Conservation (phyloP, 1,140 invertebrate species). For the Ditylenchus dipsaci region DNA sequence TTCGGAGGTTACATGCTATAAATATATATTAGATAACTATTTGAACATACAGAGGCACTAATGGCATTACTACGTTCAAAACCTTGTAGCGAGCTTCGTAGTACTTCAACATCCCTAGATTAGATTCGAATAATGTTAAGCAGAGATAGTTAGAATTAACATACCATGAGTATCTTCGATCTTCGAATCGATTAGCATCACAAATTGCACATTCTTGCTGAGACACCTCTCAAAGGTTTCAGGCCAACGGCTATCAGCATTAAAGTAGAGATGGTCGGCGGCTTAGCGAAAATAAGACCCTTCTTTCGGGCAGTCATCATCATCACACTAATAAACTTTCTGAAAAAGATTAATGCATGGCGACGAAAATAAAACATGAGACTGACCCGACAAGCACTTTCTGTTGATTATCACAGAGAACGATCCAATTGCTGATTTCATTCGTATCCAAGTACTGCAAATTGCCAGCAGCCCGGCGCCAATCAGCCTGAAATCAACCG, state of each 20-base stretch:
- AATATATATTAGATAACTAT: not conserved
- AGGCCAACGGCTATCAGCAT: slow-evolving; percentile 10
- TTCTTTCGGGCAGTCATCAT: slow-evolving; percentile 20
- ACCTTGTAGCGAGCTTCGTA: slow-evolving; percentile 30
- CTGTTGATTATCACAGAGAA: slow-evolving; percentile 14
- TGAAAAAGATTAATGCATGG: not conserved
- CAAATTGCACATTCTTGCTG: slow-evolving; percentile 28
- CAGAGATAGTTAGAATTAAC: not conserved
- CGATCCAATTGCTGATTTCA: slow-evolving; percentile 28
- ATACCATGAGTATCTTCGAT: slow-evolving; percentile 26
- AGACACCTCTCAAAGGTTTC: slow-evolving; percentile 35
- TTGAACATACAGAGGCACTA: not conserved
- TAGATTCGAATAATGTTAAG: not conserved
- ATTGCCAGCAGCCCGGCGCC: slow-evolving; percentile 7
- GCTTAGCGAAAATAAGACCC: slow-evolving; percentile 12
- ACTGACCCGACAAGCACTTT: not conserved
- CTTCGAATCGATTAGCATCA: slow-evolving; percentile 25
- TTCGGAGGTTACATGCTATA: slow-evolving; percentile 32
- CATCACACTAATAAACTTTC: slow-evolving; percentile 22
- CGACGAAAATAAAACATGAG: not conserved
- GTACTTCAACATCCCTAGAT: slow-evolving; percentile 25
- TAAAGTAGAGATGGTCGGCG: slow-evolving; percentile 1
- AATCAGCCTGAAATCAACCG: slow-evolving; percentile 26
- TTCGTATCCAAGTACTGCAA: slow-evolving; percentile 19
- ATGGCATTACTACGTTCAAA: slow-evolving; percentile 7